These are phyloP conservation scores for Ormia ochracea DNA, from an alignment of 2,888 invertebrate genomes.

Conservation along the genomic window DNA sequence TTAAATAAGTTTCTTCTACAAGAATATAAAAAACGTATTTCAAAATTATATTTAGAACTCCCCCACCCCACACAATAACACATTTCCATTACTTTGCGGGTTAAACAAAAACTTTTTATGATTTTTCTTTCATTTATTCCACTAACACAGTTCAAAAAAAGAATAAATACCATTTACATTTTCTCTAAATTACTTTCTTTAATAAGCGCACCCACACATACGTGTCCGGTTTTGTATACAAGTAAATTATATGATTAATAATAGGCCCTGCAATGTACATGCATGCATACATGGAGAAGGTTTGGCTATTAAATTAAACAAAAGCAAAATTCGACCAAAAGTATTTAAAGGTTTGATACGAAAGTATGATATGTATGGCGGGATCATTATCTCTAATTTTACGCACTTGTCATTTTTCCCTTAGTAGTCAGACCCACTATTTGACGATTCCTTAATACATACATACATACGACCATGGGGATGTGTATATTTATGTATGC, in stretches of 20 bases:
- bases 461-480: no score
- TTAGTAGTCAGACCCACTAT: neutral
- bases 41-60: neutral
- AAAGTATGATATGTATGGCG: conserved; percentile 1
- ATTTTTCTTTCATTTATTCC: neutral
- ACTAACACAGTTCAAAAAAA: neutral
- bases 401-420: conserved; percentile 26
- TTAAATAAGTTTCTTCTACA: neutral
- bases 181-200: conserved; percentile 24
- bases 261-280: neutral
- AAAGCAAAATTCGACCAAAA: neutral
- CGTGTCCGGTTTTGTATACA: no score
- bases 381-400: conserved; percentile 7
- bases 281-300: neutral
- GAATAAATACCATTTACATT: conserved; percentile 8
- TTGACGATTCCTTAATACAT: no score
- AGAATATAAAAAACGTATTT: neutral
- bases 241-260: conserved; percentile 17
- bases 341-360: neutral
- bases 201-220: no score
- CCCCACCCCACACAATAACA: neutral
- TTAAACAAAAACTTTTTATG: neutral
- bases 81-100: neutral
- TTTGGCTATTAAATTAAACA: neutral
- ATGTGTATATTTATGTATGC: no score